Percentiles rank a stretch among this genome's conserved stretches.
phyloP scores from a whole-genome alignment of 2,888 invertebrate genomes.

The Aphodius sticticus region DNA sequence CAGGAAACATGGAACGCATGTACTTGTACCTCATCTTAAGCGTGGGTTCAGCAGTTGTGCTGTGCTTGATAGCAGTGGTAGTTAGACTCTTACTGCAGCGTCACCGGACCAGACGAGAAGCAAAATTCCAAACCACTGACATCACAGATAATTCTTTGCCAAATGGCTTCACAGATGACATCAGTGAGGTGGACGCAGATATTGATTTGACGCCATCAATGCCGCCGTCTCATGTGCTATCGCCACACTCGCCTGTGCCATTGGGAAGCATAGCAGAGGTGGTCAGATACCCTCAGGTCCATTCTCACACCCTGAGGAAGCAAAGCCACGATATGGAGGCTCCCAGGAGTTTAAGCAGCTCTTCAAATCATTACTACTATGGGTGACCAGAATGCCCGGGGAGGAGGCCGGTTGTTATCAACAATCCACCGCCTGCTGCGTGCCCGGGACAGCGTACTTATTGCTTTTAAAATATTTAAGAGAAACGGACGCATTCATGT shows the following conservation, averaged over 20 bases:
- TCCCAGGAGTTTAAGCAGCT: conserved; percentile 70
- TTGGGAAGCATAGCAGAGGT: conserved; percentile 57
- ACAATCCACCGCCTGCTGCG: conserved; percentile 52
- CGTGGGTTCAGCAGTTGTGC: conserved; percentile 73
- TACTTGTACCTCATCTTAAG: conserved; percentile 85
- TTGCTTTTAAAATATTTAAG: conserved; percentile 53
- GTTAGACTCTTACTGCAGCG: conserved; percentile 75
- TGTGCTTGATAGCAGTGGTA: conserved; percentile 76
- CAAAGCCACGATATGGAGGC: conserved; percentile 60
- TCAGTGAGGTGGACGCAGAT: conserved; percentile 85
- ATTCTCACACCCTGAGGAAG: conserved; percentile 56
- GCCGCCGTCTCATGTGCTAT: conserved; percentile 66
- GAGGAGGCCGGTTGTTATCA: conserved; percentile 49
- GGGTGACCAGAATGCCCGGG: conserved; percentile 70
- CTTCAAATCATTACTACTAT: conserved; percentile 74
- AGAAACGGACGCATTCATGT: conserved; percentile 38
- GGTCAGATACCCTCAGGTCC: conserved; percentile 54
- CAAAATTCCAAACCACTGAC: conserved; percentile 73
- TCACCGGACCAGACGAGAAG: conserved; percentile 68
- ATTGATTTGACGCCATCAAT: conserved; percentile 77
- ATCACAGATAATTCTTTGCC: conserved; percentile 80
- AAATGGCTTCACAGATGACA: conserved; percentile 85
- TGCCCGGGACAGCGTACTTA: conserved; percentile 59
- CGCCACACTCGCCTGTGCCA: conserved; percentile 59
- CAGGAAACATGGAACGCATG: conserved; percentile 82